A percentile compares a stretch with the other conserved stretches of the same genome.
These are phyloP conservation scores for Tillus elongatus DNA, from an alignment of 2,888 invertebrate species.

Conservation along the genomic window DNA sequence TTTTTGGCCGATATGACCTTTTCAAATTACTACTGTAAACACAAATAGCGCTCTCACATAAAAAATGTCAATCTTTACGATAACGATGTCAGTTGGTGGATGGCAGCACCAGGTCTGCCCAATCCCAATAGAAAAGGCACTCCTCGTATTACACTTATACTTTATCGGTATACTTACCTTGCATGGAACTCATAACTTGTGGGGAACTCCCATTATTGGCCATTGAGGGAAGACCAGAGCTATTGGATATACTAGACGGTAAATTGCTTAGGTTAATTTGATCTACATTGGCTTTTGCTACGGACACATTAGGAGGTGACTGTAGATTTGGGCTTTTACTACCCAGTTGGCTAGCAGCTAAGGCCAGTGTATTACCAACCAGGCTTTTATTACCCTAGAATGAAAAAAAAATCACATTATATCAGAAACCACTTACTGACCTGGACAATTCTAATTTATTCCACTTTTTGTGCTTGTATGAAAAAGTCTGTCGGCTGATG, in stretches of 20 bases:
- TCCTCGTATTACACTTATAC: no score
- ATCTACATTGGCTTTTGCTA: conserved; percentile 54
- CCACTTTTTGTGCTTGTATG: no score
- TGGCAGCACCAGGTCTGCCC: no score
- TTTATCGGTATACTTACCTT: no score
- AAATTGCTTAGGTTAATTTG: conserved; percentile 52
- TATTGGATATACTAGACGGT: conserved; percentile 48
- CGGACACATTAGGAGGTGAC: conserved; percentile 75
- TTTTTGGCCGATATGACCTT: no score
- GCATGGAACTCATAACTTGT: conserved; percentile 65
- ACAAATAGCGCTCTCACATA: no score
- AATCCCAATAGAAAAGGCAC: no score
- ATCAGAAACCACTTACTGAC: conserved; percentile 7
- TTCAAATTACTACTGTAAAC: no score
- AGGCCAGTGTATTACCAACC: conserved; percentile 60
- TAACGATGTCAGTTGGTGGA: no score
- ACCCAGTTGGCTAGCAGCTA: conserved; percentile 66
- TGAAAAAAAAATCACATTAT: conserved; percentile 27
- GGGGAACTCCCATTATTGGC: conserved; percentile 61
- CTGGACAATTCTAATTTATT: conserved; percentile 18
- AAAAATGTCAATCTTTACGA: no score
- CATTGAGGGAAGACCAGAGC: conserved; percentile 44
- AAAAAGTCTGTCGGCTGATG: no score
- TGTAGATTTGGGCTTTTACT: conserved; percentile 78
- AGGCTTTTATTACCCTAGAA: conserved; percentile 62